These are phyloP conservation scores for Aurelia sp. DNA, from an alignment of 30 jellyfish, hydroid and myxozoan genomes.

Conservation along the genomic window DNA sequence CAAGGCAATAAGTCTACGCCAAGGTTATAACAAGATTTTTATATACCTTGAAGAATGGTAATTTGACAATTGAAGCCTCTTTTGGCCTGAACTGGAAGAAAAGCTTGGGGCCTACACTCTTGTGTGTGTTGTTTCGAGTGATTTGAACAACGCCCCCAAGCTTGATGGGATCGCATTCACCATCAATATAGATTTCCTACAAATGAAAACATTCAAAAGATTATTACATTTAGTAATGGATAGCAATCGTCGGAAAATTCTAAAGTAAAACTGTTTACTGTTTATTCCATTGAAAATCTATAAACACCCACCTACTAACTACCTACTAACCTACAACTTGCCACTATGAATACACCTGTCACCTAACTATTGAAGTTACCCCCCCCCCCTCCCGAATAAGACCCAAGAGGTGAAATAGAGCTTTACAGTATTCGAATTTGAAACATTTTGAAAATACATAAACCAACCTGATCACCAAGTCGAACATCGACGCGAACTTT, in stretches of 20 bases:
- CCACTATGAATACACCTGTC: too few species aligned
- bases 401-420: neutral
- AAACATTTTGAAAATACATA: neutral
- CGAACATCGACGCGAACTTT: slow-evolving; percentile 76
- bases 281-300: too few species aligned
- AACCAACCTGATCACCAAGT: slow-evolving; percentile 31
- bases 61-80: slow-evolving; percentile 49
- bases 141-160: slow-evolving; percentile 89
- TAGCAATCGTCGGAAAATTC: too few species aligned
- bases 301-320: too few species aligned
- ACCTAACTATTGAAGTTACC: too few species aligned
- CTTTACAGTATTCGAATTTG: neutral
- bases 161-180: slow-evolving; percentile 90
- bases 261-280: too few species aligned
- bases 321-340: too few species aligned
- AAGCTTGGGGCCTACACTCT: slow-evolving; percentile 81
- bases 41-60: slow-evolving; percentile 88
- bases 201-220: neutral
- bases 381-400: too few species aligned
- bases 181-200: slow-evolving; percentile 91
- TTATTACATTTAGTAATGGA: too few species aligned
- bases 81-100: slow-evolving; percentile 72
- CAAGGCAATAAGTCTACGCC: too few species aligned
- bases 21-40: too few species aligned
- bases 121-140: slow-evolving; percentile 81